phyloP scores from a whole-genome alignment of 2,797 vertebrate genomes.

The Naso thynnoides region DNA sequence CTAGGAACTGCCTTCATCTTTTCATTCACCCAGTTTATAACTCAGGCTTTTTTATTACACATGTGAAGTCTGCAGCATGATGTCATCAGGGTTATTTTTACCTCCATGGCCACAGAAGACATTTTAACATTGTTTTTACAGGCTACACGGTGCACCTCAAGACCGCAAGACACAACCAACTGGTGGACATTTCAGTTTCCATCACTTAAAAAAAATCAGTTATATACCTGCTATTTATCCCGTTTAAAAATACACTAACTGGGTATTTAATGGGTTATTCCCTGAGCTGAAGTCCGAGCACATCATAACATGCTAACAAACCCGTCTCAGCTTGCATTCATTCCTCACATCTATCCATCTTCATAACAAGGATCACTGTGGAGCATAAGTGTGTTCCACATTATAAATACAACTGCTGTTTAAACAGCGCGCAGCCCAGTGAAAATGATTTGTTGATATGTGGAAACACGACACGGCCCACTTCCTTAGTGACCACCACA shows the following conservation, averaged over 20 bases:
- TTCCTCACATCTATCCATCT: slow-evolving; percentile 22
- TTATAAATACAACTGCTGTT: slow-evolving; percentile 54
- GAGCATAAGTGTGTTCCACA: slow-evolving; percentile 30
- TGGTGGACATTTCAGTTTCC: background rate
- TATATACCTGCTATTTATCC: background rate
- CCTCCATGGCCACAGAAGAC: slow-evolving; percentile 6
- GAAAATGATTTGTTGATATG: slow-evolving; percentile 70
- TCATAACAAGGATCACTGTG: slow-evolving; percentile 27
- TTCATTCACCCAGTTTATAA: background rate
- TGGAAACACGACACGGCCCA: slow-evolving; percentile 53
- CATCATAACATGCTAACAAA: slow-evolving; percentile 12
- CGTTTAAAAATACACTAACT: background rate
- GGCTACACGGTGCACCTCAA: background rate
- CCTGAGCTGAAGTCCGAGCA: background rate
- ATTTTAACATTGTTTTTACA: slow-evolving; percentile 8
- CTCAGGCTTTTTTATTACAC: background rate
- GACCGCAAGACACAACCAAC: background rate
- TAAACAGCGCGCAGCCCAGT: slow-evolving; percentile 41
- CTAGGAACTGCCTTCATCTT: background rate
- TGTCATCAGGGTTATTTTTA: slow-evolving; percentile 23
- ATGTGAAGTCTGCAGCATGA: slow-evolving; percentile 4
- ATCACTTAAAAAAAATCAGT: background rate
- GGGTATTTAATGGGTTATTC: background rate
- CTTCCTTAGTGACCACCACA: slow-evolving; percentile 73
- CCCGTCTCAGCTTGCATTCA: background rate